These are phyloP conservation scores for Heliocidaris erythrogramma DNA, from an alignment of 35 echinoderm and acorn worm genomes.

Conservation along the genomic window DNA sequence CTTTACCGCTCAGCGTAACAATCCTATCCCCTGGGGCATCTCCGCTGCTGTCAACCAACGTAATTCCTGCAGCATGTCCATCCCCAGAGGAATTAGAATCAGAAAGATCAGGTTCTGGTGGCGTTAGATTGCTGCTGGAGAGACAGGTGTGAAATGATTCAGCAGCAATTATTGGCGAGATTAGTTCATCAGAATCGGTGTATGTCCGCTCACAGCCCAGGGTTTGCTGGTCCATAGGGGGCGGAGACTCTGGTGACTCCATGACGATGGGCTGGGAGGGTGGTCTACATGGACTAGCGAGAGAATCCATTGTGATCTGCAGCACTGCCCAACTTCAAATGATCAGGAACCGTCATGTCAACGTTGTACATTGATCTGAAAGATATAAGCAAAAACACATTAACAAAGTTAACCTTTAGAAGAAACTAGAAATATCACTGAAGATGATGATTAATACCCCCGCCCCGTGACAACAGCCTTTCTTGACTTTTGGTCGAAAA, in stretches of 20 bases:
- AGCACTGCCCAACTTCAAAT: neutral
- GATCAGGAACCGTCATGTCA: neutral
- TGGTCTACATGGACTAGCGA: conserved; percentile 4
- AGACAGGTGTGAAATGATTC: neutral
- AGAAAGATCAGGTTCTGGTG: neutral
- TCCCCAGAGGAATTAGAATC: neutral
- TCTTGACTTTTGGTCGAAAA: too few species aligned
- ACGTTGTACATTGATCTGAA: neutral
- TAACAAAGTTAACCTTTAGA: too few species aligned
- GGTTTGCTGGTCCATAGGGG: conserved; percentile 20
- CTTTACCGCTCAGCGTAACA: too few species aligned
- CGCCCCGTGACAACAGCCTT: too few species aligned
- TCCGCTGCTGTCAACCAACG: neutral
- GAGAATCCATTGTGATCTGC: neutral
- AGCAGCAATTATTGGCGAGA: neutral
- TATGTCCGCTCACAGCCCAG: conserved; percentile 37
- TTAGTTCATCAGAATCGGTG: conserved; percentile 29
- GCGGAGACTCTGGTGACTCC: conserved; percentile 45
- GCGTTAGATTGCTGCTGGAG: neutral
- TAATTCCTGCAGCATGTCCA: neutral
- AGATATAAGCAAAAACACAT: conserved; percentile 6
- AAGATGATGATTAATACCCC: too few species aligned
- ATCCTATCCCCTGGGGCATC: neutral
- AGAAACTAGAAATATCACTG: too few species aligned
- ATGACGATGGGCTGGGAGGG: neutral